Conservation (phyloP, 2,113 vertebrate genomes). For the Chaenocephalus aceratus region DNA sequence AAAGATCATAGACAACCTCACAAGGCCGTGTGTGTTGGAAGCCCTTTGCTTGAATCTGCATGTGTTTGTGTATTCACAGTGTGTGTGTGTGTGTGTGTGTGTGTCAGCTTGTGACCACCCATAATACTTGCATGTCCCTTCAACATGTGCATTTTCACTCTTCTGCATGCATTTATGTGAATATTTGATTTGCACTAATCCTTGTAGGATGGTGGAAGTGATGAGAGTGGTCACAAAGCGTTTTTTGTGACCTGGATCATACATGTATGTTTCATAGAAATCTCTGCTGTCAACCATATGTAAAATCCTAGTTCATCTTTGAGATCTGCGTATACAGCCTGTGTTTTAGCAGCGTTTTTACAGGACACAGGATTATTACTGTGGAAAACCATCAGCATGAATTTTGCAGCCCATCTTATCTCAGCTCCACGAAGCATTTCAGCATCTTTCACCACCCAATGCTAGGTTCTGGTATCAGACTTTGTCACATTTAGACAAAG, state of each 20-base stretch:
- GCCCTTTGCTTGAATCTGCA: constrained; percentile 53
- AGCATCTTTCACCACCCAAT: neutral
- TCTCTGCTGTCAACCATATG: neutral
- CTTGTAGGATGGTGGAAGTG: neutral
- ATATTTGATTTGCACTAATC: constrained; percentile 6
- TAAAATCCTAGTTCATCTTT: constrained; percentile 37
- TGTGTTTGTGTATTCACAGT: constrained; percentile 39
- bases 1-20: constrained; percentile 67
- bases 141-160: constrained; percentile 1
- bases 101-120: constrained; percentile 8
- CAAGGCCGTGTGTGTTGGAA: constrained; percentile 49
- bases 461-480: too few relatives aligned
- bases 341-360: constrained; percentile 13
- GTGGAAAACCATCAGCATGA: constrained; percentile 9
- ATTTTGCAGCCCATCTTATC: neutral
- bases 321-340: constrained; percentile 8
- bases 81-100: constrained; percentile 18
- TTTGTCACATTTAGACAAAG: too few relatives aligned
- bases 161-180: neutral
- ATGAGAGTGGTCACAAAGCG: neutral
- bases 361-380: constrained; percentile 27
- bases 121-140: neutral
- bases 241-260: neutral
- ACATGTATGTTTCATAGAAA: neutral
- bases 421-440: neutral